Conservation (phyloP, 1,140 invertebrate species). For the Panulirus ornatus region DNA sequence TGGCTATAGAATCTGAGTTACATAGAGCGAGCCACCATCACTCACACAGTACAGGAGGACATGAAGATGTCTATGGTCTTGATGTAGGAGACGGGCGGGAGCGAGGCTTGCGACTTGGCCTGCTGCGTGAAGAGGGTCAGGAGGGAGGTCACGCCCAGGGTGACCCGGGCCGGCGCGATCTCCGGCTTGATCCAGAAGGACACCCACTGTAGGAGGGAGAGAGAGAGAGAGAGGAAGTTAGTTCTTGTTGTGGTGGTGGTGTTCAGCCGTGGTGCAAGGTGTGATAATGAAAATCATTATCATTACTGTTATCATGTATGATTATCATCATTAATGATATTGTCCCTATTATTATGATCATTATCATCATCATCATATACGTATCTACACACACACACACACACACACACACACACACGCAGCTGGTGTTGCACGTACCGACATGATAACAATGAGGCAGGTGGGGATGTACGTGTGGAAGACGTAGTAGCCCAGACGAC, state of each 20-base stretch:
- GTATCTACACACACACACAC: too few relatives aligned
- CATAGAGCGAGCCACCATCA: too few relatives aligned
- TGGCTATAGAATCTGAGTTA: too few relatives aligned
- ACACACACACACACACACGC: too few relatives aligned
- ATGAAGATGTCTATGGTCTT: constrained; percentile 75
- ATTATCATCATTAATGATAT: too few relatives aligned
- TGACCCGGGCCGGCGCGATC: constrained; percentile 82
- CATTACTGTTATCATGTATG: too few relatives aligned
- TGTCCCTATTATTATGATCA: too few relatives aligned
- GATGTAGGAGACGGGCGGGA: constrained; percentile 89
- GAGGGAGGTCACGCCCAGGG: constrained; percentile 92
- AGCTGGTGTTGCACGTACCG: constrained; percentile 17
- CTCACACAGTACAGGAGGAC: constrained; percentile 75
- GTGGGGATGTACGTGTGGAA: constrained; percentile 65
- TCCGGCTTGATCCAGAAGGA: constrained; percentile 76
- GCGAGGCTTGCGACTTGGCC: constrained; percentile 91
- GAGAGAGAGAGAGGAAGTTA: background rate
- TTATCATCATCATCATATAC: too few relatives aligned
- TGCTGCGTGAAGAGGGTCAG: constrained; percentile 94
- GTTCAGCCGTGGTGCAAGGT: too few relatives aligned
- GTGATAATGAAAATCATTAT: too few relatives aligned
- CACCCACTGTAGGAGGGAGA: constrained; percentile 68
- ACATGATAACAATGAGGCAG: constrained; percentile 65
- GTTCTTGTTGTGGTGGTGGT: too few relatives aligned
- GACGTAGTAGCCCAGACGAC: constrained; percentile 60